A percentile compares a stretch with the other conserved stretches of the same genome.
These are phyloP conservation scores for Xanthorhoe spadicearia DNA, from an alignment of 2,888 invertebrate species.

Conservation along the genomic window DNA sequence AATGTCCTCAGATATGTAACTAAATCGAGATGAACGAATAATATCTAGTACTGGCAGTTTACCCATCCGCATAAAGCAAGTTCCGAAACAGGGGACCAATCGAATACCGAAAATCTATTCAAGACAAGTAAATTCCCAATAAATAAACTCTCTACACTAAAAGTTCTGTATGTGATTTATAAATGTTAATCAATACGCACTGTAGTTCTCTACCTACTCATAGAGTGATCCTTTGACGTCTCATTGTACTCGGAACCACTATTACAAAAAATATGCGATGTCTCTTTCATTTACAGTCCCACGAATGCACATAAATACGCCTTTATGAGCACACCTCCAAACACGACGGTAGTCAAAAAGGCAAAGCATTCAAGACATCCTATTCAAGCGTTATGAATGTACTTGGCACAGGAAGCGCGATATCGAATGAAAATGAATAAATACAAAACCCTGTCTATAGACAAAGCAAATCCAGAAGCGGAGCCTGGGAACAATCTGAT, in stretches of 20 bases:
- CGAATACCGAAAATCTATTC: no score
- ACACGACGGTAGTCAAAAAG: constrained; percentile 77
- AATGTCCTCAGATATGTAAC: no score
- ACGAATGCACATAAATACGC: constrained; percentile 61
- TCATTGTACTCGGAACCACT: constrained; percentile 10
- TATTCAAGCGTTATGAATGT: constrained; percentile 60
- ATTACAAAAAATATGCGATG: constrained; percentile 19
- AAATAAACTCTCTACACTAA: background rate
- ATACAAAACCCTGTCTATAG: constrained; percentile 60
- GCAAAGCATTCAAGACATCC: constrained; percentile 76
- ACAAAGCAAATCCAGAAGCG: constrained; percentile 57
- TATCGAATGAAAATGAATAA: constrained; percentile 73
- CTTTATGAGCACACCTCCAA: constrained; percentile 70
- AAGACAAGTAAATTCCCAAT: background rate
- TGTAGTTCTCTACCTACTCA: background rate
- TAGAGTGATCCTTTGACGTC: background rate
- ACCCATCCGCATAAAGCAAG: no score
- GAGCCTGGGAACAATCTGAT: constrained; percentile 56
- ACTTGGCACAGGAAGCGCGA: constrained; percentile 81
- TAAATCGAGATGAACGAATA: no score
- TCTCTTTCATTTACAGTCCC: constrained; percentile 35
- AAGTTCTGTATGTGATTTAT: background rate
- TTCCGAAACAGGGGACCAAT: no score
- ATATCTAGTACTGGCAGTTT: no score
- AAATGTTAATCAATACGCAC: constrained; percentile 1